Base-by-base conservation (phyloP, 37 sponge, comb jelly and placozoan genomes). In the Crambe crambe region DNA sequence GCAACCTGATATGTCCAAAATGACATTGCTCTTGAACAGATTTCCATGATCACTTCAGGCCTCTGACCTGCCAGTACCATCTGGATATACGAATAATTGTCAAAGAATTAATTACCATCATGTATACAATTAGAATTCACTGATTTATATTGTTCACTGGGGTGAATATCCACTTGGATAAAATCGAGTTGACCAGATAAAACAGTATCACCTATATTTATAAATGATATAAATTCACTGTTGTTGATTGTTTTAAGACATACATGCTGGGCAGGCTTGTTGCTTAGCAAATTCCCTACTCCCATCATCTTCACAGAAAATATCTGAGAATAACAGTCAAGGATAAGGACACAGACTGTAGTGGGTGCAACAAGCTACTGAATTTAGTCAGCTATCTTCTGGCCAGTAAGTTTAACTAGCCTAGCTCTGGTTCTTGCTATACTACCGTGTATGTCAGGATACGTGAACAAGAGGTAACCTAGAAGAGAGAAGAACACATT, bases 261-360 rank as follows among this genome's bases (percentile, higher is more conserved):
- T 76, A 87, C 96, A 95, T 72, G 96, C 96, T 31, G 96, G 96
- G 58, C 96, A 95, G 0, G 37, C 60, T 37, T 61, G 27, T 31
- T 86, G 79, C 70, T 73, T 86, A 44, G 63, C 86, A 72, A 95
- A 95, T 47, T 95, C 93, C 60, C 91, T 86, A 67, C 59, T 78
- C 0, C 94, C 96, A 85, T 95, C 94, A 56, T 92, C 93, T 65
- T 95, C 96, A 77, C 96, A 95, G 73, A 95, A 95, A n/a, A 95
- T 84, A 68, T 95, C 94, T 89, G 77, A 34, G 63, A 68, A 32
- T 37, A 44, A 71, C 10, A 39, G 10, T 73, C 56, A 56, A 69
- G 38, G 25, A 54, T 31, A 64, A 27, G 42, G 42, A 15, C 12
- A 47, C 51, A 76, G 4, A 36, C 41, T 39, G 0, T 37, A 37